Evolutionary conservation across 2,797 vertebrate species (phyloP).

Genomic region (Tiaroga cobitis): DNA sequence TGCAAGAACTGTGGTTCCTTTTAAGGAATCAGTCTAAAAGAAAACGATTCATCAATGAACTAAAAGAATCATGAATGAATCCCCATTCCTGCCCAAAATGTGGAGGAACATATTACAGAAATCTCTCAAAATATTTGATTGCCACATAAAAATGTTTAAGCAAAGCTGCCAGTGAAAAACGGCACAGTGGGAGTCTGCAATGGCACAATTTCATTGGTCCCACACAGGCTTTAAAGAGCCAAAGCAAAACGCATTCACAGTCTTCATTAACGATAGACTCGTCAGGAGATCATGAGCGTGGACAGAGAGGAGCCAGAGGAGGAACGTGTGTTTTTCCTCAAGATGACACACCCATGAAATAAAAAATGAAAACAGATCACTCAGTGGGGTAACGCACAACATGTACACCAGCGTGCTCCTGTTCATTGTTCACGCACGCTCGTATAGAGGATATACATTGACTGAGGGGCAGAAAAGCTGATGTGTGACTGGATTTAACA

Average conservation of each 20-base stretch:
- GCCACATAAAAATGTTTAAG: neutral
- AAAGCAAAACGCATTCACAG: neutral
- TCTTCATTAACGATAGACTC: neutral
- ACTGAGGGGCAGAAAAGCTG: too few species aligned
- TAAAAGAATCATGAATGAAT: neutral
- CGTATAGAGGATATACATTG: neutral
- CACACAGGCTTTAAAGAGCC: neutral
- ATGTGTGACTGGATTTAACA: too few species aligned
- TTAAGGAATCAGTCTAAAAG: neutral
- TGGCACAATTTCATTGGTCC: too few species aligned
- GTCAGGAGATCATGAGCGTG: neutral
- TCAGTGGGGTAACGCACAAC: neutral
- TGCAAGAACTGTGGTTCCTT: too few species aligned
- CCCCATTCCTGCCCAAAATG: neutral
- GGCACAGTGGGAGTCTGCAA: too few species aligned
- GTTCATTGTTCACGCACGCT: neutral
- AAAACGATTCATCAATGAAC: neutral
- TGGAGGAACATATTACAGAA: neutral
- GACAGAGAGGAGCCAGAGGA: constrained; percentile 6
- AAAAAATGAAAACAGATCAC: neutral
- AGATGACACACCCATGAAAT: neutral
- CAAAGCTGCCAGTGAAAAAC: too few species aligned
- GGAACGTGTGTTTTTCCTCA: constrained; percentile 11
- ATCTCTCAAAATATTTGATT: neutral
- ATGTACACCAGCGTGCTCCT: neutral